phyloP scores from a whole-genome alignment of 2,113 vertebrate species.

The Hydropotes inermis region DNA sequence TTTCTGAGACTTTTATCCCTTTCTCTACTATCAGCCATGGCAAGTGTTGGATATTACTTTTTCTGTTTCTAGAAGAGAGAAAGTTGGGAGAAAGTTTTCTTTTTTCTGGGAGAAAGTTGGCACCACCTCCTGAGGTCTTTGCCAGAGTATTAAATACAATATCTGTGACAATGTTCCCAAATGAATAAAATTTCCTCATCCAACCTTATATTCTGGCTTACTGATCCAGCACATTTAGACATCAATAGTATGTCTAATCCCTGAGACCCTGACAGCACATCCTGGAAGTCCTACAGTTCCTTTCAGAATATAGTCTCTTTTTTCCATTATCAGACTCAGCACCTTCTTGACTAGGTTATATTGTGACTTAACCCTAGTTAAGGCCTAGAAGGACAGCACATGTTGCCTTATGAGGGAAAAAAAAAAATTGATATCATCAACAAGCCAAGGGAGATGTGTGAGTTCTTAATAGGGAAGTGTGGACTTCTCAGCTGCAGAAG shows the following conservation, averaged over 20 bases:
- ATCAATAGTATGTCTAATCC: background rate
- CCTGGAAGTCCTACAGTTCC: background rate
- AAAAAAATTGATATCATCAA: background rate
- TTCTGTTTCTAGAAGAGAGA: background rate
- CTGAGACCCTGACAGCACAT: background rate
- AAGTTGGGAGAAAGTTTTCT: too few species aligned
- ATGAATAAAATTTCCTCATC: background rate
- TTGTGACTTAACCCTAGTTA: background rate
- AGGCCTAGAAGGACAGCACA: background rate
- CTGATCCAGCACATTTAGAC: background rate
- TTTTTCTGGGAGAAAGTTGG: background rate
- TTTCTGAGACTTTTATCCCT: background rate
- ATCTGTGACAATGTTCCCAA: background rate
- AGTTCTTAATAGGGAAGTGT: background rate
- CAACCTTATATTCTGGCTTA: background rate
- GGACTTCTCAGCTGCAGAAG: background rate
- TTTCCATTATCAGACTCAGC: background rate
- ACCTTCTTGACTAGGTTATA: background rate
- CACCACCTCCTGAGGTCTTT: background rate
- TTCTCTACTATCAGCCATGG: background rate
- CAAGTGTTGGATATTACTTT: background rate
- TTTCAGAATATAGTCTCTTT: background rate
- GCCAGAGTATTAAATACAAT: background rate
- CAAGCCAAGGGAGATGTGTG: background rate
- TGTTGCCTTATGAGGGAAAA: background rate